phyloP scores from a whole-genome alignment of 1,140 invertebrate genomes.

The Mesaphorura yosii region DNA sequence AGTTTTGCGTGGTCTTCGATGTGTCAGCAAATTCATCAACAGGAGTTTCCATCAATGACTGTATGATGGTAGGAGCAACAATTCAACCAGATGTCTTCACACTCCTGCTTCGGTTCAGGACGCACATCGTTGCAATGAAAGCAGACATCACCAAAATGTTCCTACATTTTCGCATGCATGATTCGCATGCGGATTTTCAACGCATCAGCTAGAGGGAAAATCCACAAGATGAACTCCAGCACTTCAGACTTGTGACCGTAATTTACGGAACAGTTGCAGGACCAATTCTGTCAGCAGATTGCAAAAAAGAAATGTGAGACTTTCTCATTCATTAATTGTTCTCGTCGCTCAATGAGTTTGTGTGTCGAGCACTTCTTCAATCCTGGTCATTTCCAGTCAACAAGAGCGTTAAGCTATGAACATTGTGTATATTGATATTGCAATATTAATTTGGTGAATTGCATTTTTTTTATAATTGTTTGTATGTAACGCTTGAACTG shows the following conservation, averaged over 20 bases:
- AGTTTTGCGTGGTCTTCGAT: conserved; percentile 9
- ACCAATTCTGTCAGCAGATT: conserved; percentile 33
- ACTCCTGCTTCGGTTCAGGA: conserved; percentile 37
- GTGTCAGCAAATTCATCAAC: neutral
- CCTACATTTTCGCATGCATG: conserved; percentile 16
- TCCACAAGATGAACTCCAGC: conserved; percentile 27
- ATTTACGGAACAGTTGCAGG: conserved; percentile 35
- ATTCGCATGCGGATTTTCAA: conserved; percentile 30
- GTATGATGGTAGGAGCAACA: conserved; percentile 33
- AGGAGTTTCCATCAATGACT: conserved; percentile 10
- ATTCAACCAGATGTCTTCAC: conserved; percentile 35
- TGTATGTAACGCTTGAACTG: too few relatives aligned
- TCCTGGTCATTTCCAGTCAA: too few relatives aligned
- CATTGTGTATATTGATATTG: too few relatives aligned
- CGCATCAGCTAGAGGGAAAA: conserved; percentile 36
- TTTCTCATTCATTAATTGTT: too few relatives aligned
- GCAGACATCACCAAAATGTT: conserved; percentile 34
- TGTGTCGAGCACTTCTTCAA: too few relatives aligned
- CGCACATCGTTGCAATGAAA: conserved; percentile 33
- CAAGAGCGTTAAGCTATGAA: too few relatives aligned
- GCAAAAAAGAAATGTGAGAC: too few relatives aligned
- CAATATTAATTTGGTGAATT: too few relatives aligned
- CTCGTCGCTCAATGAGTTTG: too few relatives aligned
- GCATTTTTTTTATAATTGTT: too few relatives aligned
- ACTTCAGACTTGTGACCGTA: conserved; percentile 32